Evolutionary conservation across 1,140 invertebrate species (phyloP), one percentile per base, ranked within the genome.

Genomic region (Zaprionus davidi): DNA sequence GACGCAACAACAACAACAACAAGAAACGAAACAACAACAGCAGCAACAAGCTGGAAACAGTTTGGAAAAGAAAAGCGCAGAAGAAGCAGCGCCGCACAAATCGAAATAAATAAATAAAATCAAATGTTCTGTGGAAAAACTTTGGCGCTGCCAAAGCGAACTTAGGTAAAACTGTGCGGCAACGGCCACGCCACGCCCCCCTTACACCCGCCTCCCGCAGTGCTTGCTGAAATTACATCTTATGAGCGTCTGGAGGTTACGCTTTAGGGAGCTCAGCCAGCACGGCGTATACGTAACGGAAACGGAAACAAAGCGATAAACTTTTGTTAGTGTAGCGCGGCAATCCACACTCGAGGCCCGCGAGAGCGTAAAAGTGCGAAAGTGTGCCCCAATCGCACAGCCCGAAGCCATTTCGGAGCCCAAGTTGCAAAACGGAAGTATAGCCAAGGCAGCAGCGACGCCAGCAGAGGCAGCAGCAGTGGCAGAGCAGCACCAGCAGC

Each of bases 31-130:
- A 57, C 55, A 36, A 9, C 17, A 58, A 67, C 44, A 12, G 20
- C 28, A 65, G 56, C 71, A 58, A 31, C 57, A 72, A 73, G 46
- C 53, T 51, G 71, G 12, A 22, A 57, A 71, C 11, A 51, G 31
- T 34, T 34, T 11, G 38, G 26, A 62, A 66, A 56, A 53, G 49
- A 51, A 53, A 46, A 71, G 24, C 66, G 51, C 24, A 79, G 74
- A 78, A 74, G 76, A 11, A 44, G 5, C 26, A n/a, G 4, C n/a
- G 3, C 5, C 76, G 72, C 85, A 70, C 72, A 90, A 90, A 90
- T 90, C 85, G 84, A 90, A 85, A 90, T 84, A 90, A 90, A 90
- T 90, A 90, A 90, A 90, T 88, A 88, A 88, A 88, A 88, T 88
- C 85, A 90, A 84, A 88, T 84, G 84, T 73, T 76, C 64, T 81